These are phyloP conservation scores for Masnerella sp. DNA, from an alignment of 2,888 invertebrate genomes.

Conservation along the genomic window DNA sequence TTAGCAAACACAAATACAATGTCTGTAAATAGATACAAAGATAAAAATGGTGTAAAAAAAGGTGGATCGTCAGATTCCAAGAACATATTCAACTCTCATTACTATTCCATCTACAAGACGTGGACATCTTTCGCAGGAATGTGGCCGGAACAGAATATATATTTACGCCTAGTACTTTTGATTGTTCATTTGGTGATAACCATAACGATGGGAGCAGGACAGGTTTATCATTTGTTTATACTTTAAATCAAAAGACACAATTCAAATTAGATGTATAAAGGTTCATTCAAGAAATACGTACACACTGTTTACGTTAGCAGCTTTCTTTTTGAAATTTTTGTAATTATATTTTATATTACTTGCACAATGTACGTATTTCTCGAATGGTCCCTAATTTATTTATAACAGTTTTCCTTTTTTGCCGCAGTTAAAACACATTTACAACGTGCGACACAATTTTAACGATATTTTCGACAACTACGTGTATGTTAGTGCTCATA, in stretches of 20 bases:
- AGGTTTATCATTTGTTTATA: conserved; percentile 11
- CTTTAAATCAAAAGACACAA: background rate
- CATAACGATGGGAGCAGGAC: background rate
- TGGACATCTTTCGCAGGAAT: conserved; percentile 3
- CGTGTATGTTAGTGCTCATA: conserved; percentile 2
- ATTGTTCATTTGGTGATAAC: background rate
- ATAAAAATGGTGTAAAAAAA: too few species aligned
- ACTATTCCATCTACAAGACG: background rate
- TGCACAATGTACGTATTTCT: too few species aligned
- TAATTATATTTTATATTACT: too few species aligned
- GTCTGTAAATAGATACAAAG: too few species aligned
- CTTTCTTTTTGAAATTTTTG: too few species aligned
- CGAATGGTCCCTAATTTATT: too few species aligned
- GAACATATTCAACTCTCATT: background rate
- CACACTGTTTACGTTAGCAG: too few species aligned
- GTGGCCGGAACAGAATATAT: background rate
- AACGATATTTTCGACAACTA: background rate
- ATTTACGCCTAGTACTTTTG: background rate
- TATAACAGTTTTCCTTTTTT: too few species aligned
- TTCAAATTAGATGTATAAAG: too few species aligned
- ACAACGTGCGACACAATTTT: background rate
- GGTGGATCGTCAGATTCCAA: background rate
- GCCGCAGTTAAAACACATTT: background rate
- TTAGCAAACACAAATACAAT: too few species aligned
- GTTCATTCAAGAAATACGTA: too few species aligned